Base-by-base conservation (phyloP, 2,797 vertebrate species). In the Macropus fuliginosus region DNA sequence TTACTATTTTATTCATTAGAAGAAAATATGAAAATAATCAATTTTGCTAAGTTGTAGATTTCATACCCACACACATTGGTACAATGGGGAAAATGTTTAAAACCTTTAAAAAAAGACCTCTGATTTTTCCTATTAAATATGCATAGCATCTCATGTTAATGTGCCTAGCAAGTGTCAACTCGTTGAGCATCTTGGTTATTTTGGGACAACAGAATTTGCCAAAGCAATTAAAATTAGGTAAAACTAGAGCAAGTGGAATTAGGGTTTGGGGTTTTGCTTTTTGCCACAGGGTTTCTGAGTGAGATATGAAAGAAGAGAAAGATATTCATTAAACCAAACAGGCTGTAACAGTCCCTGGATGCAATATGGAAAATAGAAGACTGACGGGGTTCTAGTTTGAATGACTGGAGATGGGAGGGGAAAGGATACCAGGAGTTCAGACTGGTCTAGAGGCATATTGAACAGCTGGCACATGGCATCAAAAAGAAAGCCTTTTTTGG, bases 241-340 rank as follows among this genome's bases (percentile, higher is more conserved):
- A 94, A 90, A 55, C 74, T 50, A 27, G 74, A 11, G 74, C 21
- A 46, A 46, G 40, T 87, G 31, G 56, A 46, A 2, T 40, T 74
- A 21, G 66, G 29, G 21, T 9, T 81, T 81, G 40, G 2, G 18
- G 40, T 81, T 40, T 87, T 16, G 18, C 27, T 55, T 55, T 55
- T 56, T 55, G 52, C 29, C 54, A 40, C 21, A 40, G 12, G 31
- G 66, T 81, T 81, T n/a, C 62, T 40, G 14, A 90, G 2, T 93
- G 92, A 92, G 18, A 55, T 34, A 92, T 94, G 59, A 90, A 95
- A 91, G 62, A 93, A 2, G 55, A 81, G 54, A 93, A 94, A 94
- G 14, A 28, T 56, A 18, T 92, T 31, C 54, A 59, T 28, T 56
- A 92, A 74, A n/a, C 56, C 91, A 94, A 93, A 56, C 54, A 34